Base-by-base conservation (phyloP, 2,797 vertebrate genomes). In the Eulemur rubriventer region DNA sequence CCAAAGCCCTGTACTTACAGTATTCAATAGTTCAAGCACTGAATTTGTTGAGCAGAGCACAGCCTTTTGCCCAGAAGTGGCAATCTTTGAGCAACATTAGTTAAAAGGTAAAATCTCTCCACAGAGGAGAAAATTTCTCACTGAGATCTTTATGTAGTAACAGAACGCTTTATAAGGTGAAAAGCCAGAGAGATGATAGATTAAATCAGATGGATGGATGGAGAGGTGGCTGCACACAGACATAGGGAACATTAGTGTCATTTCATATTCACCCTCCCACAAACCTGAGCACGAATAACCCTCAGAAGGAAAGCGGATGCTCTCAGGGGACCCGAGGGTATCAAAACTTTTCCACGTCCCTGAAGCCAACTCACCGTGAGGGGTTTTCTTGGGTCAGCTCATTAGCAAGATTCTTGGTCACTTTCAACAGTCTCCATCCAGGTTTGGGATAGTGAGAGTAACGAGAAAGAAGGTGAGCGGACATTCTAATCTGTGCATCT, bases 381-480 rank as follows among this genome's bases (percentile, higher is more conserved):
- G 38, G 46, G 22, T 50, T 50, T 59, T 26, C 73, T 69, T 18
- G 18, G 69, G n/a, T 33, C 6, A 7, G 73, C 89, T 72, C 69
- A 59, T 46, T 16, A 67, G 41, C 26, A 26, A 76, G 33, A n/a
- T 4, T 63, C 59, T 22, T 4, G 38, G 67, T 67, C 83, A 46
- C 46, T 70, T 20, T 70, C 30, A 28, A 7, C 2, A 6, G 28
- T 10, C 13, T 9, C 43, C n/a, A 41, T 0, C 22, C 17, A 6
- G 43, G 24, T 50, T 50, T 33, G 73, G 72, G 48, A 43, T 0
- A 0, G 14, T 1, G 4, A 22, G 52, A 48, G 50, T 1, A 22
- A 22, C 0, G 4, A 61, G 30, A 26, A 5, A 0, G 4, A 30
- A 43, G 1, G 9, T 3, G n/a, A 50, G 7, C 2, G 4, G 22